Percentiles rank a stretch among this genome's conserved stretches.
Conservation (phyloP, 1,140 invertebrate genomes). For the Araneus ventricosus region DNA sequence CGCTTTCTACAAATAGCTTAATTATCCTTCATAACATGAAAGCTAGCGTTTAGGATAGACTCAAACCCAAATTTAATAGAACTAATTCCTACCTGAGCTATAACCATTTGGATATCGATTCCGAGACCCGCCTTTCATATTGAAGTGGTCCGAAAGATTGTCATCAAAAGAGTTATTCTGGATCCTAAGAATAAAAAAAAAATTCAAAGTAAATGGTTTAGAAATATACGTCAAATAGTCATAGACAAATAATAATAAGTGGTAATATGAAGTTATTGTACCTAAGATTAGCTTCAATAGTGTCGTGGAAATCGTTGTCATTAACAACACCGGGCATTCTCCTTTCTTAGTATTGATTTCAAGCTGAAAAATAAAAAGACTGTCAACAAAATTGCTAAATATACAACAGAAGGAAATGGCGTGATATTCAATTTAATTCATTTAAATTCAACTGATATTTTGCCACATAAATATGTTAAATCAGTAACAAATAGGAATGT, state of each 20-base stretch:
- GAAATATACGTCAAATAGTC: background rate
- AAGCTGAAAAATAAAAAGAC: conserved; percentile 36
- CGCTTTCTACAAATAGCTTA: too few species aligned
- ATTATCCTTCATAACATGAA: too few species aligned
- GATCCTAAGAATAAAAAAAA: background rate
- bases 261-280: background rate
- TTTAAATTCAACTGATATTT: too few species aligned
- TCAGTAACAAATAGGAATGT: too few species aligned
- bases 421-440: too few species aligned
- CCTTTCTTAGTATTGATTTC: background rate
- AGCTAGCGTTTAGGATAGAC: too few species aligned
- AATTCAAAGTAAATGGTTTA: too few species aligned
- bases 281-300: conserved; percentile 34
- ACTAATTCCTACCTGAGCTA: conserved; percentile 36
- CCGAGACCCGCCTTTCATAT: conserved; percentile 64
- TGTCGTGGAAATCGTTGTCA: background rate
- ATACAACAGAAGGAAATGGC: too few species aligned
- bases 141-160: background rate
- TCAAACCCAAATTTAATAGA: too few species aligned
- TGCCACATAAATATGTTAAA: too few species aligned
- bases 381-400: too few species aligned
- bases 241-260: background rate
- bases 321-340: conserved; percentile 72
- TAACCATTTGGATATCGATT: conserved; percentile 76
- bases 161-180: conserved; percentile 53